Evolutionary conservation across 2,113 vertebrate species (phyloP).

Genomic region (Lepidothrix coronata): DNA sequence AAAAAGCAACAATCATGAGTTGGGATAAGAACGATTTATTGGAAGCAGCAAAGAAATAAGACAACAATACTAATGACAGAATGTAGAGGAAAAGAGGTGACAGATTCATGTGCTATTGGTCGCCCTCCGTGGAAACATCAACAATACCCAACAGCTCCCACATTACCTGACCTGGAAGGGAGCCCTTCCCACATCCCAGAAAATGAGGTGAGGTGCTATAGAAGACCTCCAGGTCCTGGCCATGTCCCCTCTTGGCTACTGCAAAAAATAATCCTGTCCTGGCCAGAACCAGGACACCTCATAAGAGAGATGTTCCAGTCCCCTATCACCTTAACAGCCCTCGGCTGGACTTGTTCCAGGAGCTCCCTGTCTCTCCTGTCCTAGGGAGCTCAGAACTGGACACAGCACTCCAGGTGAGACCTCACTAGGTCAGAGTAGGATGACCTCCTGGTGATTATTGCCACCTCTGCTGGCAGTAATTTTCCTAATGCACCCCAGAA

Average conservation of each 20-base stretch:
- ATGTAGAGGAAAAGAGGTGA: background rate
- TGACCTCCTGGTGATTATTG: background rate
- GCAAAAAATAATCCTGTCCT: background rate
- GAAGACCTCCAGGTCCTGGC: background rate
- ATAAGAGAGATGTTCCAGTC: background rate
- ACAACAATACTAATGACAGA: background rate
- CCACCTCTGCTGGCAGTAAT: background rate
- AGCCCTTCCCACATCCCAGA: background rate
- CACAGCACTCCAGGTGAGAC: too few species aligned
- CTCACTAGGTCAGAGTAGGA: background rate
- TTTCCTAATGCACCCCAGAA: background rate
- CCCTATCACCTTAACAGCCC: background rate
- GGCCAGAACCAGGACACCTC: background rate
- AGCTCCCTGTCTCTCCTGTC: too few species aligned
- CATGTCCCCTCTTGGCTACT: too few species aligned
- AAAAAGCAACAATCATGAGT: background rate
- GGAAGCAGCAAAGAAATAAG: background rate
- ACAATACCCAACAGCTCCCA: background rate
- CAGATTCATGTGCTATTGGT: fast-evolving
- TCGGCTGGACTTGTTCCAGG: too few species aligned
- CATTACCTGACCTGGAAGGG: background rate
- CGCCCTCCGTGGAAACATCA: fast-evolving
- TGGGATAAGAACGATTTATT: background rate
- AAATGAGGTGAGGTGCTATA: background rate
- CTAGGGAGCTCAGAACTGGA: too few species aligned